Evolutionary conservation across 92 coral and sea anemone species (phyloP).

Genomic region (Paragorgia papillata): DNA sequence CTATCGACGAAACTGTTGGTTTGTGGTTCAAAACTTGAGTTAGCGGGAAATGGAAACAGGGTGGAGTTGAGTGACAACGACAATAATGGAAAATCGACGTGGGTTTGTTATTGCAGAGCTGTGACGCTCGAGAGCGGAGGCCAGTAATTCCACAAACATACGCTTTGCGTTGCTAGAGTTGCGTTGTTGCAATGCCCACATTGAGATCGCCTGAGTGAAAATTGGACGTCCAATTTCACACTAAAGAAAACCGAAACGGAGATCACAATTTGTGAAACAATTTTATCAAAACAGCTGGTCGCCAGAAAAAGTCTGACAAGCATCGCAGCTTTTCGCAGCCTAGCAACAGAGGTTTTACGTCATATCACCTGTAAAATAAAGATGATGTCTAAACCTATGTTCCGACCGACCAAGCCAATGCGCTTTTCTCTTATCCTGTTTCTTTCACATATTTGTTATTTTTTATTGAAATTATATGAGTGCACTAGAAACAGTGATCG

Average conservation of each 20-base stretch:
- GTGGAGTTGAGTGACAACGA: background rate
- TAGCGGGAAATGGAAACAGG: background rate
- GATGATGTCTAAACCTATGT: no score
- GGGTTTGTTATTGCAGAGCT: background rate
- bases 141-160: background rate
- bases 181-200: no score
- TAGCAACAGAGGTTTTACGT: background rate
- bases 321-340: background rate
- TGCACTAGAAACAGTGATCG: no score
- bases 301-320: background rate
- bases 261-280: background rate
- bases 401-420: no score
- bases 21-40: background rate
- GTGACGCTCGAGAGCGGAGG: background rate
- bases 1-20: background rate
- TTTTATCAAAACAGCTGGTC: constrained; percentile 11
- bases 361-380: background rate
- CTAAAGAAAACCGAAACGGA: background rate
- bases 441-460: no score
- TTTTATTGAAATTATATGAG: no score
- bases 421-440: background rate
- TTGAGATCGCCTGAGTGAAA: background rate
- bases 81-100: background rate
- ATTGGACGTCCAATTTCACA: background rate
- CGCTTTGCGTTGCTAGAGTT: no score